Evolutionary conservation across 1,140 invertebrate species (phyloP).

Genomic region (Antheraea pernyi): DNA sequence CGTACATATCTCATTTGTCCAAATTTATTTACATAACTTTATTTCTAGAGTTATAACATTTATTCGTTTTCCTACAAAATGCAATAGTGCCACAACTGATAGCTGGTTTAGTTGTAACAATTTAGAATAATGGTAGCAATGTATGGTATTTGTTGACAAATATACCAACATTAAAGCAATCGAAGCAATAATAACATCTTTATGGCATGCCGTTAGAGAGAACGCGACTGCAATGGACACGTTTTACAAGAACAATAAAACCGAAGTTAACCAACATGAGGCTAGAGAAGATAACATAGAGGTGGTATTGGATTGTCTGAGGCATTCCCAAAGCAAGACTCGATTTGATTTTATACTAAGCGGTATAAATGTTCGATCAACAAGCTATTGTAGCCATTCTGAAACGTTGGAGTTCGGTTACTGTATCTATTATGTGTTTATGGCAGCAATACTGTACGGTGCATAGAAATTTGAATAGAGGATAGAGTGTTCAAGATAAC

Average conservation of each 20-base stretch:
- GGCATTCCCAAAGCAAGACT: neutral
- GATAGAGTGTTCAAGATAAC: neutral
- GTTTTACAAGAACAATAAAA: neutral
- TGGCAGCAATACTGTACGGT: neutral
- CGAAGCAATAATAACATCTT: slow-evolving; percentile 1
- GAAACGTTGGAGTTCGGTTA: too few relatives aligned
- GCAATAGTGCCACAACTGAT: neutral
- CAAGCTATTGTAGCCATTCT: neutral
- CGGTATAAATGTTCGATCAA: neutral
- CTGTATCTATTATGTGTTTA: too few relatives aligned
- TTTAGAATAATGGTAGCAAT: neutral
- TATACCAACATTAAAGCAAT: slow-evolving; percentile 4
- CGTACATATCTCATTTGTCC: neutral
- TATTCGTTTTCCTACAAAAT: too few relatives aligned
- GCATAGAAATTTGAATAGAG: neutral
- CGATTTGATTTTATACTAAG: neutral
- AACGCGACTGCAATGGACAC: neutral
- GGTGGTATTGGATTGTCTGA: neutral
- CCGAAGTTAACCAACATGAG: neutral
- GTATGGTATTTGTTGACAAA: neutral
- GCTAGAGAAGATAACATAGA: neutral
- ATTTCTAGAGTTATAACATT: neutral
- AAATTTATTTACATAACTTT: neutral
- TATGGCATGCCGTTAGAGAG: neutral
- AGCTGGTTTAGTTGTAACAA: neutral